A percentile compares a stretch with the other conserved stretches of the same genome.
Conservation (phyloP, 2,113 vertebrate species). For the Epinephelus fuscoguttatus region DNA sequence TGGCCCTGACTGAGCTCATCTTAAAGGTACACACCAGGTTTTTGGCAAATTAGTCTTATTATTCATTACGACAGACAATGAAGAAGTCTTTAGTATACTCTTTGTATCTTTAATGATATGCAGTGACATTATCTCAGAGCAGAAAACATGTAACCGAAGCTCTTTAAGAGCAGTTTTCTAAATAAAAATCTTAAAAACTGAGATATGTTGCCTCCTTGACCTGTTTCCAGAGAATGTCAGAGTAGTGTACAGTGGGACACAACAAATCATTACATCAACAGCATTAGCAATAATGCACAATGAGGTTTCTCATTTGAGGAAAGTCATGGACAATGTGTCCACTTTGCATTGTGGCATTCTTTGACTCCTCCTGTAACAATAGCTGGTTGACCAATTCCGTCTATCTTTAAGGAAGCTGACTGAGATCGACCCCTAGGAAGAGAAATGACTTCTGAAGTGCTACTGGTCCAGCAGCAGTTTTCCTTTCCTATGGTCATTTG, state of each 20-base stretch:
- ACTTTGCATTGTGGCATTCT: not conserved
- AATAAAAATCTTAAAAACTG: too few species aligned
- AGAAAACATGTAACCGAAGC: too few species aligned
- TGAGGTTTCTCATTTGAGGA: not conserved
- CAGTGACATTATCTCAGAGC: not conserved
- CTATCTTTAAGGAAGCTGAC: too few species aligned
- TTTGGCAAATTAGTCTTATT: conserved; percentile 11
- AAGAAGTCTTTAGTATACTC: too few species aligned
- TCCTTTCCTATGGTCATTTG: too few species aligned
- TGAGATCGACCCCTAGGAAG: too few species aligned
- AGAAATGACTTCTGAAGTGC: too few species aligned
- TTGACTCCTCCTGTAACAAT: not conserved
- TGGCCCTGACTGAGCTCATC: too few species aligned
- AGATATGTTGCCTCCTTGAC: not conserved
- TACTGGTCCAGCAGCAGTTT: too few species aligned
- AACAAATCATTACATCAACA: not conserved
- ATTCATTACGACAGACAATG: not conserved
- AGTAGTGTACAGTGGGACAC: not conserved
- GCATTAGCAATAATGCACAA: not conserved
- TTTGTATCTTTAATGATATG: not conserved
- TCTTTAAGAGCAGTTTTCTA: too few species aligned
- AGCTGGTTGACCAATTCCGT: too few species aligned
- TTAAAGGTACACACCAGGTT: too few species aligned
- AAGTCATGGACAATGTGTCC: not conserved
- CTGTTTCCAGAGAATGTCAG: not conserved